Evolutionary conservation across 2,113 vertebrate species (phyloP).

Genomic region (Phaethon lepturus): DNA sequence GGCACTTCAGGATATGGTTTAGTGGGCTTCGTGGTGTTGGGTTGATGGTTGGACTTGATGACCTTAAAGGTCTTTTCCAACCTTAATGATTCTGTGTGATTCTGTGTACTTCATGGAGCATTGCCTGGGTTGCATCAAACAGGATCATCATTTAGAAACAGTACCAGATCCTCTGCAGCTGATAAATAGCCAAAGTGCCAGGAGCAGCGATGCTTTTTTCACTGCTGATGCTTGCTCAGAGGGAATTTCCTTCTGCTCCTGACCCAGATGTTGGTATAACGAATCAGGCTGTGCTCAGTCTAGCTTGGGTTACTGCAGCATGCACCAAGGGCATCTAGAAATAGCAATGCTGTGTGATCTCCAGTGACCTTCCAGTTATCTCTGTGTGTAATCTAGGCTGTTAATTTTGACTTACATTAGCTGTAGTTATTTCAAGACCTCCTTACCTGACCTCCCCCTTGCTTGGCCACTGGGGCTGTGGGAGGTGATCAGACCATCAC

Average conservation of each 20-base stretch:
- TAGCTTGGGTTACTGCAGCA: background rate
- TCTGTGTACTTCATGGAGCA: background rate
- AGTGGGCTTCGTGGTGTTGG: too few relatives aligned
- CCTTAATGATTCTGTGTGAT: too few relatives aligned
- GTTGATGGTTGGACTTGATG: too few relatives aligned
- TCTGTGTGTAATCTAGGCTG: background rate
- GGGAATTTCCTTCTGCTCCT: slow-evolving; percentile 17
- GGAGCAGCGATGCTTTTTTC: background rate
- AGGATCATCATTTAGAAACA: background rate
- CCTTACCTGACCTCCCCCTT: background rate
- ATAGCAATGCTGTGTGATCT: background rate
- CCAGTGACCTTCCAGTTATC: background rate
- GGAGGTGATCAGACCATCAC: background rate
- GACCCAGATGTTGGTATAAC: slow-evolving; percentile 5
- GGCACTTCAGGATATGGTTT: too few relatives aligned
- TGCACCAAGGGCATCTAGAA: background rate
- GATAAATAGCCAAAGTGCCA: background rate
- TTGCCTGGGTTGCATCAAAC: background rate
- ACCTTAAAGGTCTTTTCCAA: too few relatives aligned
- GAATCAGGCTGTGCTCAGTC: background rate
- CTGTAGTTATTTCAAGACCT: background rate
- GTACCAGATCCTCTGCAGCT: fast-evolving
- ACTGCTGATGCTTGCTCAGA: background rate
- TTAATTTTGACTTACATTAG: slow-evolving; percentile 22
- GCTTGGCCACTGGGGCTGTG: background rate